phyloP scores from a whole-genome alignment of 2,113 vertebrate species.

The Chrysemys picta region DNA sequence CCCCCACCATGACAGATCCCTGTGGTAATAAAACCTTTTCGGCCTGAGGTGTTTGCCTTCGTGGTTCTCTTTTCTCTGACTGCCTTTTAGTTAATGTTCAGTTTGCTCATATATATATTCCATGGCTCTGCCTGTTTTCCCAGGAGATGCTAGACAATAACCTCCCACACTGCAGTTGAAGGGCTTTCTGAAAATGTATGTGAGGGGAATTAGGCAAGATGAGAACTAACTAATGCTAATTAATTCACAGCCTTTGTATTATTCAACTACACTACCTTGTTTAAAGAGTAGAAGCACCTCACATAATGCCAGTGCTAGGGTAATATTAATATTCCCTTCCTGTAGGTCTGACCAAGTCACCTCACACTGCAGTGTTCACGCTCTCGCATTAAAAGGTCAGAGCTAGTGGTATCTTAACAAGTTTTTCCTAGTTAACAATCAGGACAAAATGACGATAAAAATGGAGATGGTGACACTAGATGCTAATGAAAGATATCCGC shows the following conservation, averaged over 20 bases:
- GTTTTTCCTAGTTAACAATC: neutral
- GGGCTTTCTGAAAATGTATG: conserved; percentile 44
- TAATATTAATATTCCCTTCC: neutral
- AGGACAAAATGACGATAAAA: neutral
- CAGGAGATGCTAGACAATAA: conserved; percentile 6
- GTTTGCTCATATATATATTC: conserved; percentile 11
- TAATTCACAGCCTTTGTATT: conserved; percentile 48
- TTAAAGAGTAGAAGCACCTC: neutral
- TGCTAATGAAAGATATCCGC: neutral
- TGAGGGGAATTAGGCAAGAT: conserved; percentile 32
- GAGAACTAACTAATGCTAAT: conserved; percentile 52
- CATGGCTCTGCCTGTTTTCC: neutral
- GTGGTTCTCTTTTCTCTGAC: conserved; percentile 27
- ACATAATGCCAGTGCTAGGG: neutral
- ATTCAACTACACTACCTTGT: neutral
- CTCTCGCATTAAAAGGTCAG: neutral
- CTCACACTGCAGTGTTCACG: fast-evolving
- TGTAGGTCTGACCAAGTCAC: neutral
- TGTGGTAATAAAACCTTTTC: neutral
- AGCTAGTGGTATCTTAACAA: neutral
- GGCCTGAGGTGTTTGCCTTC: neutral
- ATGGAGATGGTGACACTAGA: neutral
- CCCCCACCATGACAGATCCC: neutral
- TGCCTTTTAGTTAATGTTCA: conserved; percentile 55
- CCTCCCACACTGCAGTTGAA: neutral